A percentile compares a stretch with the other conserved stretches of the same genome.
Evolutionary conservation across 2,113 vertebrate species (phyloP).

Genomic region (Atractosteus spatula): DNA sequence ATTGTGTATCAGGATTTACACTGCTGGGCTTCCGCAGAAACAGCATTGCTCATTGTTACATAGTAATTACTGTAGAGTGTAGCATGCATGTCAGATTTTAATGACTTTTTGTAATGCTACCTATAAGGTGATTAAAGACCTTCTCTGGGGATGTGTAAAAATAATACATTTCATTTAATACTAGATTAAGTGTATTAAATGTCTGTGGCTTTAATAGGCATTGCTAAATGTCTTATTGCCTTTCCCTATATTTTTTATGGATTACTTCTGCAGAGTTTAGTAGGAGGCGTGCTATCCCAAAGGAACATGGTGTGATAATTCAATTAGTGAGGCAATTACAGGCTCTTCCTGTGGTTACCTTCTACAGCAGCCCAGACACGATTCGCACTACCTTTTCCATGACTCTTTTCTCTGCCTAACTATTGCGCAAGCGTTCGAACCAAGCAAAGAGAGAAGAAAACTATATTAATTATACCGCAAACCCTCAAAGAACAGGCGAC

Average conservation of each 20-base stretch:
- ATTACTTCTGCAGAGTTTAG: slow-evolving; percentile 53
- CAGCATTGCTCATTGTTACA: slow-evolving; percentile 59
- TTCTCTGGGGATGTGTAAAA: slow-evolving; percentile 49
- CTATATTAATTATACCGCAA: slow-evolving; percentile 11
- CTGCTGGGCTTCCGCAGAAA: slow-evolving; percentile 46
- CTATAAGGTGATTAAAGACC: slow-evolving; percentile 49
- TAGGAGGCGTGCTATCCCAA: slow-evolving; percentile 41
- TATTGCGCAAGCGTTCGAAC: slow-evolving; percentile 4
- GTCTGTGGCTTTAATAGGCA: slow-evolving; percentile 56
- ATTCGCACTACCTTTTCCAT: slow-evolving; percentile 17
- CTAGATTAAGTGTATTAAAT: slow-evolving; percentile 61
- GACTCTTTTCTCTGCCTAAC: neutral
- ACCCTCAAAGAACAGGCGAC: neutral
- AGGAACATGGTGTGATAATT: slow-evolving; percentile 55
- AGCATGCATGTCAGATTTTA: slow-evolving; percentile 62
- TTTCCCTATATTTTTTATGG: slow-evolving; percentile 47
- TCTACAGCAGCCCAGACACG: slow-evolving; percentile 32
- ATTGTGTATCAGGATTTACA: slow-evolving; percentile 59
- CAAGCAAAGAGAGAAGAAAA: slow-evolving; percentile 22
- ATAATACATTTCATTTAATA: slow-evolving; percentile 61
- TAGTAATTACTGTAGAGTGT: slow-evolving; percentile 74
- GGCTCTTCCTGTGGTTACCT: slow-evolving; percentile 45
- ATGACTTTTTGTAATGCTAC: slow-evolving; percentile 54
- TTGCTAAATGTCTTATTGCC: slow-evolving; percentile 48
- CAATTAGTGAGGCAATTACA: slow-evolving; percentile 55